Conservation (phyloP, 2,888 invertebrate genomes). For the Drosophila setosimentum region DNA sequence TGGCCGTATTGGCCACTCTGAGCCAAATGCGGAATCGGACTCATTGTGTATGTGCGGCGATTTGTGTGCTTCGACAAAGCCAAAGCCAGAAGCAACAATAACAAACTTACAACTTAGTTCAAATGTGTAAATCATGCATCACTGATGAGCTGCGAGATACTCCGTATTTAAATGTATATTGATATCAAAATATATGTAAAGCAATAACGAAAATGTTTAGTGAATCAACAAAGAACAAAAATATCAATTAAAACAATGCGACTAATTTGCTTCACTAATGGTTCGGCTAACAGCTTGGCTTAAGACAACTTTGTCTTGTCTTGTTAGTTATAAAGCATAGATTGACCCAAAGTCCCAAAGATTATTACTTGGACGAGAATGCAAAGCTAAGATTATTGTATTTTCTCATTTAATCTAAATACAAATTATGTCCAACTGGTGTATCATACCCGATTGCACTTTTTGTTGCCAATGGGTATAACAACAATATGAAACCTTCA, state of each 20-base stretch:
- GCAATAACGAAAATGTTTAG: neutral
- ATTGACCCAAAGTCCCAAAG: neutral
- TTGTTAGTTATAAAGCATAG: neutral
- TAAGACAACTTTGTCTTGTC: neutral
- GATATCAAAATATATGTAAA: neutral
- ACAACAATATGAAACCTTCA: constrained; percentile 71
- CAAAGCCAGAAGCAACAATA: constrained; percentile 13
- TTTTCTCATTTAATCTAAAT: neutral
- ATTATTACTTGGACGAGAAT: neutral
- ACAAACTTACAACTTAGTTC: constrained; percentile 15
- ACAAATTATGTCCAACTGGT: too few species aligned
- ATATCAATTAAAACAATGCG: too few species aligned
- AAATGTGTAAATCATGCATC: neutral
- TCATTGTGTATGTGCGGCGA: constrained; percentile 67
- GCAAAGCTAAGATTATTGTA: too few species aligned
- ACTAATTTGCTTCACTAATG: neutral
- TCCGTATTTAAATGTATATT: neutral
- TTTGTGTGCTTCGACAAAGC: constrained; percentile 41
- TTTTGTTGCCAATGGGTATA: constrained; percentile 22
- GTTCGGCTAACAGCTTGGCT: neutral
- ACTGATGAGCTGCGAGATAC: constrained; percentile 7
- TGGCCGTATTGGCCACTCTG: constrained; percentile 32
- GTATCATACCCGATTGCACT: neutral
- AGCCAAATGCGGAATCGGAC: constrained; percentile 46
- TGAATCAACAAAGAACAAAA: neutral